Base-by-base conservation (phyloP, 2,888 invertebrate genomes). In the Tenthredo livida region DNA sequence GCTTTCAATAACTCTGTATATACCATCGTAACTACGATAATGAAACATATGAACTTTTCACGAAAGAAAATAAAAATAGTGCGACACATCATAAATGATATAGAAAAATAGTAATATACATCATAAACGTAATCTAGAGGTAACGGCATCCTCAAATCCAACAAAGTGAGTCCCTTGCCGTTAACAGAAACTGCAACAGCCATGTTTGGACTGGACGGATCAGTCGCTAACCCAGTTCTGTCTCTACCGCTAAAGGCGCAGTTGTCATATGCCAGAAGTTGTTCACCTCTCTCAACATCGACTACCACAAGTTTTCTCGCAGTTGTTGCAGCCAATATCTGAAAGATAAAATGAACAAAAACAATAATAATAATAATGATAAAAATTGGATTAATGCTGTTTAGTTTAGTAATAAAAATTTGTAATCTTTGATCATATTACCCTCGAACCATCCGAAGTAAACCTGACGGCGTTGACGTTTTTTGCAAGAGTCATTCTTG, bases 41-140 rank as follows among this genome's bases (percentile, higher is more conserved):
- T 10, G 0, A n/a, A 50, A 50, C n/a, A 17, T 50, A 50, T 50
- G 17, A 50, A 50, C 7, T n/a, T 54, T n/a, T 54, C 7, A n/a
- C 7, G 0, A n/a, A n/a, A n/a, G n/a, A 47, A 54, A 54, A n/a
- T 12, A 54, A 47, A 54, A 54, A n/a, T 12, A 33, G 33, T 33
- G 15, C 15, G 29, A 33, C 5, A 54, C 29, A 54, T 77, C 17
- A 29, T 54, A 77, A 12, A 50, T 75, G 47, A 43, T 21, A 33
- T 29, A 70, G 21, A 73, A 85, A 7, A 25, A 65, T 29, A 61
- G 10, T 78, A 7, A 90, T 93, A 90, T 87, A 94, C 94, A 90
- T 94, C 94, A 89, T 94, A 94, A 50, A 94, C 91, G 90, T 94
- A 94, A 89, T 94, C 94, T 80, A 94, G 88, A 21, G 94, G 94